These are phyloP conservation scores for Laupala kohalensis DNA, from an alignment of 1,140 invertebrate genomes.

Conservation along the genomic window DNA sequence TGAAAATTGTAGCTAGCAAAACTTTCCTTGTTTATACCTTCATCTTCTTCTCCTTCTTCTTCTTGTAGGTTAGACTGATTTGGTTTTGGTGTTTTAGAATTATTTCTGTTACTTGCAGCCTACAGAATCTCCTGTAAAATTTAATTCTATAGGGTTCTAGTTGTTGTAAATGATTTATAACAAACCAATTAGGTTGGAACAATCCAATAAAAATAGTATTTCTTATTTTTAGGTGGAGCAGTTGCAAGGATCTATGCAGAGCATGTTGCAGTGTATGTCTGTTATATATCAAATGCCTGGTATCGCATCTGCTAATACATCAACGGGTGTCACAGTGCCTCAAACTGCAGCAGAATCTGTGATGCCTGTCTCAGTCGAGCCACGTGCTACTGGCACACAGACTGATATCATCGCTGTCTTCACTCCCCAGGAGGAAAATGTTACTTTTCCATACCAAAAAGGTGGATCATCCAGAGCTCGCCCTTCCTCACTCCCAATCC, in stretches of 20 bases:
- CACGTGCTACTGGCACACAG: constrained; percentile 37
- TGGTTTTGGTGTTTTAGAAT: no score
- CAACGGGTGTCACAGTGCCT: constrained; percentile 31
- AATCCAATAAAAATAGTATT: not conserved
- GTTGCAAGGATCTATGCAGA: constrained; percentile 58
- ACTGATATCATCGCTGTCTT: constrained; percentile 63
- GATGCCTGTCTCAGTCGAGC: not conserved
- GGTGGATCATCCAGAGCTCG: not conserved
- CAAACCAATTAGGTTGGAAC: not conserved
- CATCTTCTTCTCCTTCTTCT: no score
- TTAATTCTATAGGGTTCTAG: no score
- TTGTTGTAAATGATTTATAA: not conserved
- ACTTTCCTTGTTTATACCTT: no score
- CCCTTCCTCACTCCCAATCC: constrained; percentile 9
- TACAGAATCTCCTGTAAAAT: no score
- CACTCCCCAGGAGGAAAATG: constrained; percentile 39
- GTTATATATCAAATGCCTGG: constrained; percentile 29
- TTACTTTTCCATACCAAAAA: constrained; percentile 9
- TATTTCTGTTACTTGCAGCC: no score
- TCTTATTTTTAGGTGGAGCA: constrained; percentile 44
- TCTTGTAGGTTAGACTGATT: no score
- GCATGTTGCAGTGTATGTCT: constrained; percentile 54
- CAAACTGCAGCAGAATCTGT: not conserved
- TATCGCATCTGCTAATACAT: constrained; percentile 25
- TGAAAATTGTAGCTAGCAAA: no score